Conservation (phyloP, 2,888 invertebrate species). For the Bombylius discolor region DNA sequence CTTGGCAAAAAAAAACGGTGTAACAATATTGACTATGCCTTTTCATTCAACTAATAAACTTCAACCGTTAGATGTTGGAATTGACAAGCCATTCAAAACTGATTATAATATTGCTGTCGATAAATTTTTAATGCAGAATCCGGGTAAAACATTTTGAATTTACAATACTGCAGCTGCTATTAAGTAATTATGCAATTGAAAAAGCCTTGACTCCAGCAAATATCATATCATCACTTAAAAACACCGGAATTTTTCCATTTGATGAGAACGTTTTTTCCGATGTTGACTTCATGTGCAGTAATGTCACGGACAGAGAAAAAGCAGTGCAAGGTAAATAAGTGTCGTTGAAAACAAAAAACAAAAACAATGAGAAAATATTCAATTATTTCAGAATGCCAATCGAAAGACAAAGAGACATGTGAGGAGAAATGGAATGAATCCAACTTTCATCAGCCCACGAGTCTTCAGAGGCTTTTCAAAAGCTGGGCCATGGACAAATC, state of each 20-base stretch:
- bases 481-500: neutral
- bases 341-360: too few species aligned
- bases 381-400: too few species aligned
- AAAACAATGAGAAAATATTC: too few species aligned
- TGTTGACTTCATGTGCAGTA: neutral
- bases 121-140: neutral
- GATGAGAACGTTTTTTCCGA: neutral
- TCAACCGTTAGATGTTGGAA: conserved; percentile 1
- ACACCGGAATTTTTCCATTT: neutral
- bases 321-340: too few species aligned
- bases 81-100: neutral
- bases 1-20: conserved; percentile 24
- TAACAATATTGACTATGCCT: conserved; percentile 26
- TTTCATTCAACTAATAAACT: neutral
- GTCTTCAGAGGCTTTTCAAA: neutral
- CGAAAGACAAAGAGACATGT: too few species aligned
- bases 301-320: too few species aligned
- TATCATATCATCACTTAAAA: neutral
- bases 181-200: neutral
- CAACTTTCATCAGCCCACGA: too few species aligned
- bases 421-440: too few species aligned
- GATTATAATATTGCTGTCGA: too few species aligned
- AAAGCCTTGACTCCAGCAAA: neutral
- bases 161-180: neutral
- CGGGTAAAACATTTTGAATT: neutral